phyloP scores from a whole-genome alignment of 2,888 invertebrate species.

The Lepidocyrtinus sp. region DNA sequence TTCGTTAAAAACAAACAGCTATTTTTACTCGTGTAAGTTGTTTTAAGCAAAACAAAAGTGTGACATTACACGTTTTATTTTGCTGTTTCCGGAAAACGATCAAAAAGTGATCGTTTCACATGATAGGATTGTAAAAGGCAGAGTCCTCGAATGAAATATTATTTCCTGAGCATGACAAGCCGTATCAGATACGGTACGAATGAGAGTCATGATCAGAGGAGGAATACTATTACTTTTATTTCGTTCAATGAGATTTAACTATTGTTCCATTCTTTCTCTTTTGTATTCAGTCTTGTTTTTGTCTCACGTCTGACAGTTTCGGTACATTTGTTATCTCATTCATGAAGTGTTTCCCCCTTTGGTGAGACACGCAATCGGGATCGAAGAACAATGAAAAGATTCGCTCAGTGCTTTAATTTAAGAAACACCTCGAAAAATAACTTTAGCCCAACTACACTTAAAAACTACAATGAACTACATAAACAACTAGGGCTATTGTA shows the following conservation, averaged over 20 bases:
- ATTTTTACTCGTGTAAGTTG: too few species aligned
- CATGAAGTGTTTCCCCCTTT: too few species aligned
- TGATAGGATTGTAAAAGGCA: constrained; percentile 36
- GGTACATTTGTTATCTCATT: constrained; percentile 53
- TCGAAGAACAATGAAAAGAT: constrained; percentile 43
- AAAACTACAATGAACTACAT: too few species aligned
- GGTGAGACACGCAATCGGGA: constrained; percentile 43
- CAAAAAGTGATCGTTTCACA: constrained; percentile 35
- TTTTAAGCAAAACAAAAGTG: too few species aligned
- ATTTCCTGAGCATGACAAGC: constrained; percentile 50
- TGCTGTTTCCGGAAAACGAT: constrained; percentile 35
- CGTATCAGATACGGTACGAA: constrained; percentile 28
- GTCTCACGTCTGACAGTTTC: constrained; percentile 49
- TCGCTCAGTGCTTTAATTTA: constrained; percentile 51
- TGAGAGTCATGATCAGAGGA: constrained; percentile 17
- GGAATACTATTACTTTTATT: too few species aligned
- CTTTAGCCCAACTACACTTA: too few species aligned
- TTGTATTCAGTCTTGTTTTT: constrained; percentile 35
- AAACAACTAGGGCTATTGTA: too few species aligned
- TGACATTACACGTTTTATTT: constrained; percentile 20
- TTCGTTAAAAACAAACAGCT: too few species aligned
- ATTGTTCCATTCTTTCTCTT: constrained; percentile 44
- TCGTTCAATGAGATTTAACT: constrained; percentile 45
- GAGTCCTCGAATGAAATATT: constrained; percentile 41
- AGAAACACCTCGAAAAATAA: constrained; percentile 51